Conservation (phyloP, 2,113 vertebrate genomes). For the Fregetta grallaria region DNA sequence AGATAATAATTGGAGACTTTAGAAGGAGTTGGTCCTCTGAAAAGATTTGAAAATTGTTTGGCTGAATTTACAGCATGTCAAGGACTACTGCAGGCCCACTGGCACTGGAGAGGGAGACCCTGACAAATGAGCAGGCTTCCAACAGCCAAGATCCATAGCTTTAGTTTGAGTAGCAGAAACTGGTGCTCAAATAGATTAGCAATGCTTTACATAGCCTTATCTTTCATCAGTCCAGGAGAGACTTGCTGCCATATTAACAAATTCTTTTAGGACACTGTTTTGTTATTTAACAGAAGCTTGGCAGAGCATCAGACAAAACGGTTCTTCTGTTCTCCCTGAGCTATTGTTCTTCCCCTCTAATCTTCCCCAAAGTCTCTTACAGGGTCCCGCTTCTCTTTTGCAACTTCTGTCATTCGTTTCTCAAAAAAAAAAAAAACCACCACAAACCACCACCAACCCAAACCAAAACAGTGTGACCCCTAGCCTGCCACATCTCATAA, state of each 20-base stretch:
- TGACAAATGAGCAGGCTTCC: background rate
- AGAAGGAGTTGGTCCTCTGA: background rate
- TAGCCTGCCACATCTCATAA: background rate
- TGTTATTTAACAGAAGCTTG: conserved; percentile 27
- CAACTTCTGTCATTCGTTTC: background rate
- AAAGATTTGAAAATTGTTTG: background rate
- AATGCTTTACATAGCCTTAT: background rate
- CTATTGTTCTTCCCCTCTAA: conserved; percentile 22
- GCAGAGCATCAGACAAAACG: conserved; percentile 17
- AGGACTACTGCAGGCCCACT: background rate
- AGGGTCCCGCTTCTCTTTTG: background rate
- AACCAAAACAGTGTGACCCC: background rate
- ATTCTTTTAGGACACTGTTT: background rate
- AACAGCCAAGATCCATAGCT: background rate
- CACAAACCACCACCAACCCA: too few species aligned
- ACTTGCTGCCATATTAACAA: background rate
- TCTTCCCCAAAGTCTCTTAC: background rate
- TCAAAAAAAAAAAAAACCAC: background rate
- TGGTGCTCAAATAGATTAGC: background rate
- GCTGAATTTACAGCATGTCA: background rate
- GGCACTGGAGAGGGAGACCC: background rate
- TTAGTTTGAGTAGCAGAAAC: background rate
- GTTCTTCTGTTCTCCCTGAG: conserved; percentile 1
- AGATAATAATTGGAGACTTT: background rate
- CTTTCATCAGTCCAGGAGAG: background rate